Evolutionary conservation across 37 sponge, comb jelly and placozoan species (phyloP).

Genomic region (Petrosia ficiformis): DNA sequence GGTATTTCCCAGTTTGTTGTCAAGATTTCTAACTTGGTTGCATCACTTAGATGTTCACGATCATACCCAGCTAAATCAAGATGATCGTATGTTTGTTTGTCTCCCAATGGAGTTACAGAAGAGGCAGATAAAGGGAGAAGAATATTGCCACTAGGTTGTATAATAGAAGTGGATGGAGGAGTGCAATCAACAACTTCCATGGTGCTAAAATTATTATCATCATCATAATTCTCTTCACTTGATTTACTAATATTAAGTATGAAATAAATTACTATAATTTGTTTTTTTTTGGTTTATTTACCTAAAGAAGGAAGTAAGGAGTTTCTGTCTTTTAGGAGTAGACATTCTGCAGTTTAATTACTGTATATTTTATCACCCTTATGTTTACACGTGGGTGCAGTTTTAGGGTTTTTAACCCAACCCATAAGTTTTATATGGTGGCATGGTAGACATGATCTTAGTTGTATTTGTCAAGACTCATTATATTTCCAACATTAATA

Average conservation of each 20-base stretch:
- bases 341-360: not conserved
- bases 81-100: not conserved
- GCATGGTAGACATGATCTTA: no score
- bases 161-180: not conserved
- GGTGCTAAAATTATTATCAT: not conserved
- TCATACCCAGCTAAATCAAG: not conserved
- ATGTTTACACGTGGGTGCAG: no score
- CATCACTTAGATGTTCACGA: not conserved
- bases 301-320: conserved; percentile 15
- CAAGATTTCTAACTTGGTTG: not conserved
- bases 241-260: not conserved
- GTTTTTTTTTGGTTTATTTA: not conserved
- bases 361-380: no score
- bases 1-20: not conserved
- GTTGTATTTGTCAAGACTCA: no score
- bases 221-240: not conserved
- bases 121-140: no score
- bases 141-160: not conserved
- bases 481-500: no score
- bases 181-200: not conserved
- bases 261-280: not conserved
- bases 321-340: not conserved
- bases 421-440: no score
- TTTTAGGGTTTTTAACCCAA: no score
- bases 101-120: not conserved